Evolutionary conservation across 2,797 vertebrate genomes (phyloP).

Genomic region (Protosalanx chinensis): DNA sequence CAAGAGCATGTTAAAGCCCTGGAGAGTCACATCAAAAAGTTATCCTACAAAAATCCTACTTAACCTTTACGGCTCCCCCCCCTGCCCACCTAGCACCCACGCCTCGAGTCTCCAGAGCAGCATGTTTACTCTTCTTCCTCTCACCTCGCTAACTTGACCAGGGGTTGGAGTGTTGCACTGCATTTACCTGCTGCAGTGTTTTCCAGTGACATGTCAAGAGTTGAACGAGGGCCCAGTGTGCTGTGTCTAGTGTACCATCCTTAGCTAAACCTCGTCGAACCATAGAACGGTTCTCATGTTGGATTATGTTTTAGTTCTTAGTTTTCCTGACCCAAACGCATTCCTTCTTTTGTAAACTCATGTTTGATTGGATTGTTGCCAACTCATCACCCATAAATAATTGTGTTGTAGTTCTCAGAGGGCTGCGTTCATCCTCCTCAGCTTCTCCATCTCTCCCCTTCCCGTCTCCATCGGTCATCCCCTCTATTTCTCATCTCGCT

Average conservation of each 20-base stretch:
- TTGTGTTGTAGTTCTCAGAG: too few relatives aligned
- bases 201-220: too few relatives aligned
- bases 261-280: neutral
- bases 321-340: neutral
- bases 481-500: conserved; percentile 10
- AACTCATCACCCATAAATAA: neutral
- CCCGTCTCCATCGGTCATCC: conserved; percentile 6
- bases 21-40: conserved; percentile 49
- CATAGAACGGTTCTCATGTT: neutral
- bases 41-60: conserved; percentile 60
- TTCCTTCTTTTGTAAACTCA: conserved; percentile 13
- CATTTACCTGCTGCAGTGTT: too few relatives aligned
- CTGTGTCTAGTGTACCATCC: too few relatives aligned
- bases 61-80: conserved; percentile 60
- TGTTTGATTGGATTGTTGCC: neutral
- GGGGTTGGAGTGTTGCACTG: too few relatives aligned
- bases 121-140: too few relatives aligned
- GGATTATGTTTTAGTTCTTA: too few relatives aligned
- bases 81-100: neutral
- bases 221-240: too few relatives aligned
- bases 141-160: too few relatives aligned
- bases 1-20: conserved; percentile 64
- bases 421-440: neutral
- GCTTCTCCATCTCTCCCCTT: conserved; percentile 18
- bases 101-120: neutral